Percentiles rank a stretch among this genome's conserved stretches.
These are phyloP conservation scores for Melinaea menophilus DNA, from an alignment of 2,888 invertebrate species.

Conservation along the genomic window DNA sequence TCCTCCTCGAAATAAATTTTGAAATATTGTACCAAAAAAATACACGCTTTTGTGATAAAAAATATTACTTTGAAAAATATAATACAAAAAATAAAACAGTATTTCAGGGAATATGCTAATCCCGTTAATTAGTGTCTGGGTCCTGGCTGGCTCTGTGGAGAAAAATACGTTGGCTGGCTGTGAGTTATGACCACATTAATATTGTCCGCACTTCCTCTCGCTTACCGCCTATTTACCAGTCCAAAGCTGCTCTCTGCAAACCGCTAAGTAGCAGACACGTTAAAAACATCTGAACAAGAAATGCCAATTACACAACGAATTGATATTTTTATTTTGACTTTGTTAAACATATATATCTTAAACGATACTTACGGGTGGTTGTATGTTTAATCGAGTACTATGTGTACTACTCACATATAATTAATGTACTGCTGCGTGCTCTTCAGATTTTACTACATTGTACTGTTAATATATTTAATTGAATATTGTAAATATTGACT, in stretches of 20 bases:
- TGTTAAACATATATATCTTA: not conserved
- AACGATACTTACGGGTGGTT: no score
- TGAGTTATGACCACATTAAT: slow-evolving; percentile 73
- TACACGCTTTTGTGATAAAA: not conserved
- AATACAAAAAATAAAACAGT: slow-evolving; percentile 16
- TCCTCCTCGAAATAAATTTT: no score
- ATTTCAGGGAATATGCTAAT: slow-evolving; percentile 69
- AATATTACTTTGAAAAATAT: not conserved
- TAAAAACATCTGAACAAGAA: slow-evolving; percentile 33
- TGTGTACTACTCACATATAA: no score
- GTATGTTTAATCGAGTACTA: no score
- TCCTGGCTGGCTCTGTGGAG: slow-evolving; percentile 58
- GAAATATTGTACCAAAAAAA: no score
- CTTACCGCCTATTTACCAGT: slow-evolving; percentile 60
- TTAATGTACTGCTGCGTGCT: no score
- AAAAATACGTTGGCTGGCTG: slow-evolving; percentile 64
- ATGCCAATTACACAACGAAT: slow-evolving; percentile 23
- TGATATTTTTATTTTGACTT: slow-evolving; percentile 7
- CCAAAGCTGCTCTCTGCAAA: slow-evolving; percentile 41
- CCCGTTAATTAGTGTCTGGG: slow-evolving; percentile 71
- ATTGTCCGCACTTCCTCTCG: slow-evolving; percentile 66
- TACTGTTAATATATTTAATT: no score
- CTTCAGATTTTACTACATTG: no score
- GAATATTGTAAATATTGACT: no score
- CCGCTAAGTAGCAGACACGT: slow-evolving; percentile 28